Evolutionary conservation across 1,140 invertebrate genomes (phyloP).

Genomic region (Theocolax elegans): DNA sequence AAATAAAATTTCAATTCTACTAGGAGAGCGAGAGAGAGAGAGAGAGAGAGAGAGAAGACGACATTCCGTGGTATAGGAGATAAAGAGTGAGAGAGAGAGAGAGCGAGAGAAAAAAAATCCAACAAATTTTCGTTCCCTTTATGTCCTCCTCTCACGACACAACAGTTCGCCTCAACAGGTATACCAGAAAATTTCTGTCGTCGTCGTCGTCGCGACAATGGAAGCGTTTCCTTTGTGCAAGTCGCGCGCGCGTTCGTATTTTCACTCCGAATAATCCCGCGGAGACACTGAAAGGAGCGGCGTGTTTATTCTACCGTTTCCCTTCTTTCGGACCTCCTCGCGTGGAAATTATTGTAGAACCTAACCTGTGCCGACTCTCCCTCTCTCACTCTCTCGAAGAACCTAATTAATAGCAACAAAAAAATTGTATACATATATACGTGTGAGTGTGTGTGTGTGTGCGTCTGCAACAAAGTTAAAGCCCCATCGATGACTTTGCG

Average conservation of each 20-base stretch:
- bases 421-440: no score
- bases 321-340: background rate
- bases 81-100: no score
- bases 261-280: slow-evolving; percentile 30
- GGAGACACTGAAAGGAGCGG: background rate
- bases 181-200: slow-evolving; percentile 32
- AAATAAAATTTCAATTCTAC: slow-evolving; percentile 28
- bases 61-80: no score
- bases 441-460: no score
- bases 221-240: slow-evolving; percentile 34
- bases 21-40: background rate
- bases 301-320: background rate
- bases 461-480: no score
- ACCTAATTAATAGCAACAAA: no score
- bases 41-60: no score
- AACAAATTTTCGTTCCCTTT: slow-evolving; percentile 31
- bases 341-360: background rate
- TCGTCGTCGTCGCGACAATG: background rate
- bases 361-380: background rate
- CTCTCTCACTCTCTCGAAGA: background rate
- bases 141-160: background rate
- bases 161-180: slow-evolving; percentile 18
- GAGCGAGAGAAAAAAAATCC: slow-evolving; percentile 18
- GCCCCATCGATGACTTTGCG: no score
- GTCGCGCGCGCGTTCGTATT: slow-evolving; percentile 12